Conservation (phyloP, 2,797 vertebrate species). For the Champsocephalus esox region DNA sequence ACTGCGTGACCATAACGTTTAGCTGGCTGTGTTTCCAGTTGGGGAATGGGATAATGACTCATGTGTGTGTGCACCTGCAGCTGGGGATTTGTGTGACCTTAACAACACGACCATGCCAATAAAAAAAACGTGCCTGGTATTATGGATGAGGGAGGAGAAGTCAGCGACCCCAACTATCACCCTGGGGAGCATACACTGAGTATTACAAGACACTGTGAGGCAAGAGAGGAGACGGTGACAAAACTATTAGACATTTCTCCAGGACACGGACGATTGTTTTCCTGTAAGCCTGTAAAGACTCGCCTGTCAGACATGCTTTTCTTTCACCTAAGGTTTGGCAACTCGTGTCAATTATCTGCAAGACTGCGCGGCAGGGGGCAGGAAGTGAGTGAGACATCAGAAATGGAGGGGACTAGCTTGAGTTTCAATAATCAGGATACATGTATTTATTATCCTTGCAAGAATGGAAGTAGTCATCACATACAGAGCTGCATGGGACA, state of each 20-base stretch:
- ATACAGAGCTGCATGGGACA: no score
- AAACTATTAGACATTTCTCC: conserved; percentile 43
- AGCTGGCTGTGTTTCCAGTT: conserved; percentile 14
- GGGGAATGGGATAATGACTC: conserved; percentile 48
- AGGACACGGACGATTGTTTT: conserved; percentile 29
- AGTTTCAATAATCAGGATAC: no score
- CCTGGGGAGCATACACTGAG: conserved; percentile 2
- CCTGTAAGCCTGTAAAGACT: conserved; percentile 22
- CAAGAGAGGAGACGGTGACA: conserved; percentile 7
- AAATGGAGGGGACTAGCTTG: background rate
- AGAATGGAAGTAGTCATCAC: no score
- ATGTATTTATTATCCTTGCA: no score
- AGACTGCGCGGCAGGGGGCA: conserved; percentile 32
- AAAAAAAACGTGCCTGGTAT: conserved; percentile 35
- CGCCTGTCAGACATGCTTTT: conserved; percentile 8
- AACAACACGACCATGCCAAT: conserved; percentile 32
- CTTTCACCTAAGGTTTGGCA: conserved; percentile 33
- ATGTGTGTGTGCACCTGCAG: conserved; percentile 58
- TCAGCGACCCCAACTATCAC: background rate
- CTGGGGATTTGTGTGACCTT: conserved; percentile 43
- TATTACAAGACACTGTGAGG: background rate
- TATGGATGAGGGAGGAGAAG: conserved; percentile 36
- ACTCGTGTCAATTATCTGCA: conserved; percentile 56
- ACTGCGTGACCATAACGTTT: conserved; percentile 35
- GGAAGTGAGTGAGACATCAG: conserved; percentile 3